Percentiles rank a stretch among this genome's conserved stretches.
Conservation (phyloP, 2,113 vertebrate genomes). For the Hemiprocne comata region DNA sequence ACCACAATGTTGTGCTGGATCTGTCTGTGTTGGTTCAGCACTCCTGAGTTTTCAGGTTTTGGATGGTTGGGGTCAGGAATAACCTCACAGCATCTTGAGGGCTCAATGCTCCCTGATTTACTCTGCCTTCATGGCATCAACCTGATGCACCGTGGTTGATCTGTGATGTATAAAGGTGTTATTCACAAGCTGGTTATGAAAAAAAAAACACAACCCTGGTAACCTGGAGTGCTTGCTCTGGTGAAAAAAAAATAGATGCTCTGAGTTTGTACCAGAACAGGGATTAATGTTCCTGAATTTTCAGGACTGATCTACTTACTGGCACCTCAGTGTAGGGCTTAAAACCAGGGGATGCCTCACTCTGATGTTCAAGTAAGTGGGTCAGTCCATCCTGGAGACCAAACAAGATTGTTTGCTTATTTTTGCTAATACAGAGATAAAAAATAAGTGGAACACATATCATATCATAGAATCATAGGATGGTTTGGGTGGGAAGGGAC, state of each 20-base stretch:
- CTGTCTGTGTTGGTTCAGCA: background rate
- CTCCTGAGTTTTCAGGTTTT: background rate
- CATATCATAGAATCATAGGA: too few relatives aligned
- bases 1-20: background rate
- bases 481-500: too few relatives aligned
- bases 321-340: background rate
- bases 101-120: background rate
- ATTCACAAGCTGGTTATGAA: accelerated
- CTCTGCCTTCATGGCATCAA: background rate
- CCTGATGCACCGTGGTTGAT: accelerated
- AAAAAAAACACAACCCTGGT: accelerated
- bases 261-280: background rate
- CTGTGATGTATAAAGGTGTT: accelerated
- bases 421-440: background rate
- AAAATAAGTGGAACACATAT: background rate
- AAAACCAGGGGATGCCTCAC: background rate
- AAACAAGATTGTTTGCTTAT: background rate
- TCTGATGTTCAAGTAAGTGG: background rate
- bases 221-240: background rate
- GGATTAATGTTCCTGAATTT: background rate
- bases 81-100: accelerated
- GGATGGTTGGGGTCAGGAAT: background rate
- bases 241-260: background rate
- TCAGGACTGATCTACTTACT: background rate
- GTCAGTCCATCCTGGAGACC: background rate